Evolutionary conservation across 1,140 invertebrate species (phyloP).

Genomic region (Lysiphlebus fabarum): DNA sequence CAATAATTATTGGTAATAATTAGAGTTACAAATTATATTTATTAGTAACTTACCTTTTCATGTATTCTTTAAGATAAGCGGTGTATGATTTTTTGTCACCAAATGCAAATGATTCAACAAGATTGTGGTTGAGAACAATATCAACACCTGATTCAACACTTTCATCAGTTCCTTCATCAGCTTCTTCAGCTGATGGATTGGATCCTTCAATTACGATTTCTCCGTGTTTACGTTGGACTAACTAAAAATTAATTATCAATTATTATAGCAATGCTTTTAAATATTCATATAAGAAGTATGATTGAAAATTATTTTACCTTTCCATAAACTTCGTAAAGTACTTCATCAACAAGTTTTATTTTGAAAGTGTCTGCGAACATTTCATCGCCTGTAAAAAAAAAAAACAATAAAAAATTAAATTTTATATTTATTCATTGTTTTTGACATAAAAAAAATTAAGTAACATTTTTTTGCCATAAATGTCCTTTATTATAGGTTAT

Average conservation of each 20-base stretch:
- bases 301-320: slow-evolving; percentile 59
- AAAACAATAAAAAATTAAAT: slow-evolving; percentile 24
- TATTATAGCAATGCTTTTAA: too few species aligned
- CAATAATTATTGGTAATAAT: slow-evolving; percentile 6
- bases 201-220: slow-evolving; percentile 81
- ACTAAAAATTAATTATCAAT: slow-evolving; percentile 42
- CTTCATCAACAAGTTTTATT: slow-evolving; percentile 88
- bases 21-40: slow-evolving; percentile 3
- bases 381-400: slow-evolving; percentile 85
- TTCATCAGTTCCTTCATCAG: slow-evolving; percentile 79
- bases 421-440: neutral
- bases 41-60: slow-evolving; percentile 93
- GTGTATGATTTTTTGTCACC: slow-evolving; percentile 88
- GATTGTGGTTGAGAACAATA: slow-evolving; percentile 87
- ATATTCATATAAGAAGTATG: neutral
- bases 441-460: too few species aligned
- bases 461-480: too few species aligned
- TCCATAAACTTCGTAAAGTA: slow-evolving; percentile 92
- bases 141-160: slow-evolving; percentile 80
- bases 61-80: slow-evolving; percentile 90
- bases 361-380: slow-evolving; percentile 98
- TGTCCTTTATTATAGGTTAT: too few species aligned
- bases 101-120: slow-evolving; percentile 83
- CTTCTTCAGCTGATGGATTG: slow-evolving; percentile 91
- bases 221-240: slow-evolving; percentile 71